Evolutionary conservation across 2,113 vertebrate species (phyloP).

Genomic region (Sorex araneus): DNA sequence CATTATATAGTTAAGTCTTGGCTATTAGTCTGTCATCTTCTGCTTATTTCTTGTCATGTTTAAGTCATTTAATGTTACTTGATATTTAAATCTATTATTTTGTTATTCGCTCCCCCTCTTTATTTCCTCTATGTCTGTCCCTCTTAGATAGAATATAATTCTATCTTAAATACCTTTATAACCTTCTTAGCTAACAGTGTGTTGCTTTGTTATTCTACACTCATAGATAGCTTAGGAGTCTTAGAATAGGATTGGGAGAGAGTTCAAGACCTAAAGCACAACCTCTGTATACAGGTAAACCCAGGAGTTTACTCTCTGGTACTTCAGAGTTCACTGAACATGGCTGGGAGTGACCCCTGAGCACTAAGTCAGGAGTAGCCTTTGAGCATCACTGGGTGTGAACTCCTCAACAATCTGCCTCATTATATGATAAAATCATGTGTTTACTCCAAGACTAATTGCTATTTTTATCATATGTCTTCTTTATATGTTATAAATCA

Average conservation of each 20-base stretch:
- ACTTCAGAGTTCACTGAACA: too few species aligned
- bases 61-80: not conserved
- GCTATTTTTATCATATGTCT: conserved; percentile 31
- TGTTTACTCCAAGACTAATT: not conserved
- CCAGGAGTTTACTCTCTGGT: too few species aligned
- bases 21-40: not conserved
- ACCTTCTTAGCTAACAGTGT: conserved; percentile 38
- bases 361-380: too few species aligned
- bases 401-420: too few species aligned
- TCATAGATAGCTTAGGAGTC: conserved; percentile 26
- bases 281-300: too few species aligned
- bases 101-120: not conserved
- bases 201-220: not conserved
- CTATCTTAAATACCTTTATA: not conserved
- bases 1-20: not conserved
- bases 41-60: not conserved
- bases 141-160: not conserved
- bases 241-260: not conserved
- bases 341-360: too few species aligned
- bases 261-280: too few species aligned
- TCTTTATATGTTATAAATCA: not conserved
- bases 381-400: too few species aligned
- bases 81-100: not conserved
- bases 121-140: not conserved
- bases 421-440: not conserved